Evolutionary conservation across 2,888 invertebrate species (phyloP).

Genomic region (Pammene fasciana): DNA sequence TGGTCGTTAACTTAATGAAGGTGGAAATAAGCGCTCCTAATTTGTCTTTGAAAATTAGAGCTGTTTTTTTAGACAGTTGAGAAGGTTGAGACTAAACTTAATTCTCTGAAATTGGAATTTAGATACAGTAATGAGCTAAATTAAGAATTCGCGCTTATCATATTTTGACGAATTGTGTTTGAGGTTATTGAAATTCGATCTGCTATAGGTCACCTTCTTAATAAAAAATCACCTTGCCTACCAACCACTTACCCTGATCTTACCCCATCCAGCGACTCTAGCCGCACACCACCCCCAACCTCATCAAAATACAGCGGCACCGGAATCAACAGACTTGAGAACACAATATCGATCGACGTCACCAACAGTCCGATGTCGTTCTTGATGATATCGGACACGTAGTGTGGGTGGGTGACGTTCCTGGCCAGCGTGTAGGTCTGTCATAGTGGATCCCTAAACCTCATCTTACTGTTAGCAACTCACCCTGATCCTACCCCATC

Average conservation of each 20-base stretch:
- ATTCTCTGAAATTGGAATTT: too few species aligned
- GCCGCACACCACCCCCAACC: slow-evolving; percentile 46
- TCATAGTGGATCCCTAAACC: slow-evolving; percentile 35
- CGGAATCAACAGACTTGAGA: slow-evolving; percentile 43
- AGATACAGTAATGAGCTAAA: too few species aligned
- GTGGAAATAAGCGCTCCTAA: too few species aligned
- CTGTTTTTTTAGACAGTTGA: too few species aligned
- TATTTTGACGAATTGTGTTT: too few species aligned
- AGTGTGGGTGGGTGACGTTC: slow-evolving; percentile 64
- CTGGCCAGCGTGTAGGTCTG: slow-evolving; percentile 52
- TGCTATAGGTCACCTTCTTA: too few species aligned
- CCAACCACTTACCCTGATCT: slow-evolving; percentile 57
- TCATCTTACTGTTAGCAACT: slow-evolving; percentile 34
- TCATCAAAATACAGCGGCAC: slow-evolving; percentile 50
- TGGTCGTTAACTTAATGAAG: too few species aligned
- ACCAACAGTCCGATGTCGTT: slow-evolving; percentile 65
- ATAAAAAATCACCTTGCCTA: too few species aligned
- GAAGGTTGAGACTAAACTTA: too few species aligned
- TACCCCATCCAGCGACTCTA: slow-evolving; percentile 67
- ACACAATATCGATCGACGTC: slow-evolving; percentile 47
- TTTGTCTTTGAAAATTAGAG: too few species aligned
- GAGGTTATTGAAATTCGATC: too few species aligned
- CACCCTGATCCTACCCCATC: slow-evolving; percentile 67
- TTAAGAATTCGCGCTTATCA: too few species aligned
- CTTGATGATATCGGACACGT: slow-evolving; percentile 58